Conservation (phyloP, 2,113 vertebrate genomes). For the Pseudois nayaur region DNA sequence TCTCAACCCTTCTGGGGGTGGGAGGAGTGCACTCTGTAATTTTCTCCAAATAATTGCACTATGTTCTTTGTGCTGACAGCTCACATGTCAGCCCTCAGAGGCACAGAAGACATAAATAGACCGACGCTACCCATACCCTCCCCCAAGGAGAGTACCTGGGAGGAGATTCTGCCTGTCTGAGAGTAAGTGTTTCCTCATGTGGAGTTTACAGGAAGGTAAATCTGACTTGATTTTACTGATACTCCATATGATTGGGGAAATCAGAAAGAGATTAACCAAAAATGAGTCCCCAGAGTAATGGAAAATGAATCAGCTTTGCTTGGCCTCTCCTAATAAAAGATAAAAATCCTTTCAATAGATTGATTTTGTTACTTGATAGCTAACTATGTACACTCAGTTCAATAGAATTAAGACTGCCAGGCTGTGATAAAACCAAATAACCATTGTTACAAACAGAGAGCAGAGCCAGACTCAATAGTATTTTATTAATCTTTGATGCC, state of each 20-base stretch:
- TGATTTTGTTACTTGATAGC: neutral
- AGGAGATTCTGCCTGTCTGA: neutral
- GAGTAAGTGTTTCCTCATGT: neutral
- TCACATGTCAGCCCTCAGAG: neutral
- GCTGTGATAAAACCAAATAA: conserved; percentile 41
- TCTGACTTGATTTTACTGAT: neutral
- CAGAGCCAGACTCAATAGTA: conserved; percentile 1
- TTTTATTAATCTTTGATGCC: conserved; percentile 30
- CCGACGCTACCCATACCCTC: neutral
- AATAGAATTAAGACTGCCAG: conserved; percentile 11
- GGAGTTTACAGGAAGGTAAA: neutral
- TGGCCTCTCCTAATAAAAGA: neutral
- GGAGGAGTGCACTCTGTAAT: neutral
- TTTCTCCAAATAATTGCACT: neutral
- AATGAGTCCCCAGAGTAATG: neutral
- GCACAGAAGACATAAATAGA: neutral
- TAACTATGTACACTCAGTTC: neutral
- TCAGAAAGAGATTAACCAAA: neutral
- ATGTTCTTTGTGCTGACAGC: neutral
- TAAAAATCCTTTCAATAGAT: neutral
- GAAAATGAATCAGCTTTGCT: neutral
- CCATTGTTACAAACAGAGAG: neutral
- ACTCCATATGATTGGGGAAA: neutral
- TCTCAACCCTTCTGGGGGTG: neutral
- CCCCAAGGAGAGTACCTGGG: neutral